phyloP scores from a whole-genome alignment of 64 coral and sea anemone genomes.

The Orbicella faveolata region DNA sequence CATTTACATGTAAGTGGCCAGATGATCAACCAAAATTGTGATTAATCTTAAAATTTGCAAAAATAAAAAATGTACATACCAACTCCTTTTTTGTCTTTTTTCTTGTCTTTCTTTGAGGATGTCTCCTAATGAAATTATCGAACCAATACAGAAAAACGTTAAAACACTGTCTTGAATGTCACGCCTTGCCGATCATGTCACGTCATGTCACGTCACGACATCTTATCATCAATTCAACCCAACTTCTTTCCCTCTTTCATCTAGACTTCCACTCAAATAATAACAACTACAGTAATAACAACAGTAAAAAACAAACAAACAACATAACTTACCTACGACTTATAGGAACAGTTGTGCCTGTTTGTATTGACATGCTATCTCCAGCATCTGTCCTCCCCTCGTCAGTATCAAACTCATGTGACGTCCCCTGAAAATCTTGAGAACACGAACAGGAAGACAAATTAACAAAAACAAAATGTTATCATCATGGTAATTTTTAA shows the following conservation, averaged over 20 bases:
- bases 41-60: background rate
- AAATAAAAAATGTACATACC: constrained; percentile 16
- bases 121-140: constrained; percentile 4
- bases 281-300: no score
- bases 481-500: no score
- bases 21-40: no score
- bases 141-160: background rate
- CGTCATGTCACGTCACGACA: no score
- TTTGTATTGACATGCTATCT: constrained; percentile 54
- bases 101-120: background rate
- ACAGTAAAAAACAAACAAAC: background rate
- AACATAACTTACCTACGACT: background rate
- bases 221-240: no score
- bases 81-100: constrained; percentile 30
- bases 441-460: background rate
- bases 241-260: no score
- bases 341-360: constrained; percentile 12
- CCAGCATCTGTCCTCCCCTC: constrained; percentile 49
- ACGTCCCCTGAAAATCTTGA: constrained; percentile 29
- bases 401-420: constrained; percentile 36
- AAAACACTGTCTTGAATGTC: no score
- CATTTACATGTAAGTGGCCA: background rate
- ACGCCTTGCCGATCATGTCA: no score
- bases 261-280: no score
- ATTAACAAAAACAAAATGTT: no score